Percentiles rank a stretch among this genome's conserved stretches.
phyloP scores from a whole-genome alignment of 2,888 invertebrate genomes.

The Stenotaenia linearis region DNA sequence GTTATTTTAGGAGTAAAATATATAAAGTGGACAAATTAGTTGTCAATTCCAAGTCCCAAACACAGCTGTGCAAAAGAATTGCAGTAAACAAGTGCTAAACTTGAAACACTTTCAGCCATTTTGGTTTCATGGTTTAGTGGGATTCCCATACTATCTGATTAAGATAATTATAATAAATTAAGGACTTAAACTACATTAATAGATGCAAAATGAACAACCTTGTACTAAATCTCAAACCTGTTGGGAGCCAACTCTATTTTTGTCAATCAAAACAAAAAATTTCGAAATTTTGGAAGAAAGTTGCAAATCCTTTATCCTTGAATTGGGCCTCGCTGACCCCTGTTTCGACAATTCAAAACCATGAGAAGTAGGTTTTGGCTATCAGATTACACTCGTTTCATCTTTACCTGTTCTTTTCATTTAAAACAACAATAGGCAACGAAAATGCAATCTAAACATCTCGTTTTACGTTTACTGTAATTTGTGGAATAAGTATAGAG shows the following conservation, averaged over 20 bases:
- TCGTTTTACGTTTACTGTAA: not conserved
- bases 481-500: not conserved
- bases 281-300: not conserved
- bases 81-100: not conserved
- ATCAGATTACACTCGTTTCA: not conserved
- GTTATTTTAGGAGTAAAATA: too few species aligned
- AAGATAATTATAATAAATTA: too few species aligned
- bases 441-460: constrained; percentile 2
- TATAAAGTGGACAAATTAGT: not conserved
- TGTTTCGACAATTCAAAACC: not conserved
- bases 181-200: too few species aligned
- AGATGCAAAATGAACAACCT: not conserved
- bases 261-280: not conserved
- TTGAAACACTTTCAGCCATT: not conserved
- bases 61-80: not conserved
- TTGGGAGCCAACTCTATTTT: not conserved
- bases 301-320: not conserved
- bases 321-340: not conserved
- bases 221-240: not conserved
- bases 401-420: not conserved
- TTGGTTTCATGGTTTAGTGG: not conserved
- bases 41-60: not conserved
- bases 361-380: constrained; percentile 16
- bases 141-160: too few species aligned
- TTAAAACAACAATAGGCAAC: constrained; percentile 9